Base-by-base conservation (phyloP, 2,888 invertebrate species). In the Nomada flava region DNA sequence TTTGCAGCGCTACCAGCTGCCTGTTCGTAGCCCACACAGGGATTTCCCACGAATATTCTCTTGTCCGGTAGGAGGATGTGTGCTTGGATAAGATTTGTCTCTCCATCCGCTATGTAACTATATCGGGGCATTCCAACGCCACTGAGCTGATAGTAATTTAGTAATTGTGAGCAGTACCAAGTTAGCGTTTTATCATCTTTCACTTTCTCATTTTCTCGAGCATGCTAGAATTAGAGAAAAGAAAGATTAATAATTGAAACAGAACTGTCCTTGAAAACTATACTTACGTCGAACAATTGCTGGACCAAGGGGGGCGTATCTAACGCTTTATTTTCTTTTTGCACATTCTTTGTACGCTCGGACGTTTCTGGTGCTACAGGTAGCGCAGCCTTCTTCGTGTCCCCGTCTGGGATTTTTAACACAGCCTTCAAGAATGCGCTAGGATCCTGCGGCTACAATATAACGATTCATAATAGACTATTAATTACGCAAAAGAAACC, bases 1-100 rank as follows among this genome's bases (percentile, higher is more conserved):
- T 90, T 90, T 0, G 95, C 95, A 2, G 93, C 94, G 82, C 90
- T 94, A 84, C 95, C 95, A 7, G 94, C 94, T 1, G 95, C 96
- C 81, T 94, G 94, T 69, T 94, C 94, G 73, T 94, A 93, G 42
- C 92, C 94, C 4, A 86, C 67, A n/a, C 94, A 94, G 47, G 93
- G 91, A 7, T 94, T 94, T 11, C 95, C 95, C 52, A 93, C 91
- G 77, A 95, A 94, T 18, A 93, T 85, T 47, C 93, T 91, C 42
- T 94, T 94, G 84, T 94, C 94, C 0, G 95, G 94, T 53, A 96
- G 85, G 2, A 92, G 91, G 44, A 96, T 94, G 82, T 94, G 94
- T 0, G 95, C 94, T 63, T 90, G 91, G 20, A 94, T 90, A 23
- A 90, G 82, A 63, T 92, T 92, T 20, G 92, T 91, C 1, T 90